A percentile compares a stretch with the other conserved stretches of the same genome.
phyloP scores from a whole-genome alignment of 1,140 invertebrate genomes.

The Leptinotarsa texana region DNA sequence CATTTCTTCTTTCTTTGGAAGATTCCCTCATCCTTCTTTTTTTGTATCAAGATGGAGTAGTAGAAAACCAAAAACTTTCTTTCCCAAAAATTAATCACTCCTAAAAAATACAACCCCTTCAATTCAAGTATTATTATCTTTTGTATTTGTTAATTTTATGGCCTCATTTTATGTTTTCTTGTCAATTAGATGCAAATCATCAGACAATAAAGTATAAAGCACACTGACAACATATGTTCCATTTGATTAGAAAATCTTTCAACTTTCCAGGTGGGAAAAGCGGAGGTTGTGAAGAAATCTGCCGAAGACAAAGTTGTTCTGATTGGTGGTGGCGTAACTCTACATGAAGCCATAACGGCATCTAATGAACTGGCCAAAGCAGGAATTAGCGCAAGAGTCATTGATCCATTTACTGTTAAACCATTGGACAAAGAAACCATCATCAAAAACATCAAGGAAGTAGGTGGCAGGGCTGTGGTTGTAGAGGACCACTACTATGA shows the following conservation, averaged over 20 bases:
- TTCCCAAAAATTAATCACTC: no score
- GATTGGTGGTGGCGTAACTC: conserved; percentile 90
- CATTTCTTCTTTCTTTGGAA: no score
- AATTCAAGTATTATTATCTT: no score
- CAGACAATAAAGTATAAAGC: no score
- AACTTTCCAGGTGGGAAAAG: conserved; percentile 68
- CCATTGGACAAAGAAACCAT: conserved; percentile 86
- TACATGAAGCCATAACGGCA: conserved; percentile 88
- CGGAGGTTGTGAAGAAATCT: conserved; percentile 77
- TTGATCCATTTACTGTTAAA: conserved; percentile 96
- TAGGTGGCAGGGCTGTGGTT: conserved; percentile 82
- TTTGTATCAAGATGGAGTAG: no score
- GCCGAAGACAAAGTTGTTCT: conserved; percentile 80
- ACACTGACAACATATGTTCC: no score
- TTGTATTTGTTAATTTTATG: no score
- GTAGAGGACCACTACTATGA: conserved; percentile 98
- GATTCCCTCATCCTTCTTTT: no score
- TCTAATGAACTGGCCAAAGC: conserved; percentile 72
- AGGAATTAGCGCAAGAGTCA: conserved; percentile 75
- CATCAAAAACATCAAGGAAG: conserved; percentile 76
- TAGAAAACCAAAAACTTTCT: no score
- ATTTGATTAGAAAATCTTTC: conserved; percentile 10
- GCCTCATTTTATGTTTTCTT: no score
- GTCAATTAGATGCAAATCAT: no score
- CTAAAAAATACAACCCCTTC: no score